These are phyloP conservation scores for Bugula neritina DNA, from an alignment of 2,888 invertebrate genomes.

Conservation along the genomic window DNA sequence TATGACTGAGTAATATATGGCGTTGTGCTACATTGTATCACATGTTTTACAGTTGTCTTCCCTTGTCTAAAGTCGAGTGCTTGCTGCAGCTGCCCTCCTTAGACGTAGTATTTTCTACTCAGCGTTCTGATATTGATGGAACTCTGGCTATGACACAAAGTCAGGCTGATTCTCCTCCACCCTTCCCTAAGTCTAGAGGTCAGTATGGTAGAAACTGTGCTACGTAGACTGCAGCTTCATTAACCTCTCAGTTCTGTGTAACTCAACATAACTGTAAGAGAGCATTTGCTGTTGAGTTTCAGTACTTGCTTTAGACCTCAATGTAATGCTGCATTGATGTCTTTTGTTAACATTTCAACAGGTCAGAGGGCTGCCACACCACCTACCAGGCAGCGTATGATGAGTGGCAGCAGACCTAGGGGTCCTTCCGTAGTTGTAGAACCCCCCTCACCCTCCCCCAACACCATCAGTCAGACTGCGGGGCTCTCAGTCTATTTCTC, in stretches of 20 bases:
- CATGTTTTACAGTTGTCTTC: conserved; percentile 72
- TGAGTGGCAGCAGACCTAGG: conserved; percentile 35
- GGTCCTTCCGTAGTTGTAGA: not conserved
- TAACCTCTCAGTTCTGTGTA: too few relatives aligned
- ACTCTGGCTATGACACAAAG: conserved; percentile 29
- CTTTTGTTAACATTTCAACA: too few relatives aligned
- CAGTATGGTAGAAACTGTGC: too few relatives aligned
- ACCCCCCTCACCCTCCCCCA: too few relatives aligned
- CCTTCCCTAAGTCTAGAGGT: conserved; percentile 37
- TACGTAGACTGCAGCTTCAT: too few relatives aligned
- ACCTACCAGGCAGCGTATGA: conserved; percentile 33
- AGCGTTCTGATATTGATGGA: conserved; percentile 41
- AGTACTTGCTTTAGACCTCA: too few relatives aligned
- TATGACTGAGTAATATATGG: too few relatives aligned
- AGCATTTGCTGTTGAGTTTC: too few relatives aligned
- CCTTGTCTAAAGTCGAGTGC: conserved; percentile 90
- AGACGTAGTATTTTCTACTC: conserved; percentile 83
- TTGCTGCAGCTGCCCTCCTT: conserved; percentile 91
- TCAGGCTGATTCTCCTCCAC: conserved; percentile 35
- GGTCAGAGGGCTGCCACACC: not conserved
- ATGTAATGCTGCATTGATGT: too few relatives aligned
- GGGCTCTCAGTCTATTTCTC: conserved; percentile 88
- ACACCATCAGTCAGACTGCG: not conserved
- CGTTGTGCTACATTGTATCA: too few relatives aligned
- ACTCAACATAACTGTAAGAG: too few relatives aligned